A percentile compares a stretch with the other conserved stretches of the same genome.
Evolutionary conservation across 2,113 vertebrate genomes (phyloP).

Genomic region (Gopherus flavomarginatus): DNA sequence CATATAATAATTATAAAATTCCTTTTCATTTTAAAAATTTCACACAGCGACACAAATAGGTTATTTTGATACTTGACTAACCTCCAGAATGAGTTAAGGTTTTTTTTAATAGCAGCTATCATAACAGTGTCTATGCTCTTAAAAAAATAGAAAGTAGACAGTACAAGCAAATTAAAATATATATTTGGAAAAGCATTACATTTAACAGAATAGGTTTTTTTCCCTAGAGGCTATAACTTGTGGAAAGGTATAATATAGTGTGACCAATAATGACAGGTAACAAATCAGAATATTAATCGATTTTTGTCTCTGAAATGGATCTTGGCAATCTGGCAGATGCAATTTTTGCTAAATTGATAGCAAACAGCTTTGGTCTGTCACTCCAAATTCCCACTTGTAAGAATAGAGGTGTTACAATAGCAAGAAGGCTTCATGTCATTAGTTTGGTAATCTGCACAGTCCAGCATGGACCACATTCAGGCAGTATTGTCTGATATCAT

Average conservation of each 20-base stretch:
- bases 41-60: neutral
- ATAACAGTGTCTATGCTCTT: neutral
- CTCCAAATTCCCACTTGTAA: conserved; percentile 75
- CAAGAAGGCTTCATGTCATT: conserved; percentile 66
- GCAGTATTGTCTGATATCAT: conserved; percentile 61
- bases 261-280: conserved; percentile 72
- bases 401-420: conserved; percentile 60
- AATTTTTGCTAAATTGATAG: conserved; percentile 77
- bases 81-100: neutral
- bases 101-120: neutral
- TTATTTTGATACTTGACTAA: neutral
- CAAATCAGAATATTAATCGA: conserved; percentile 78
- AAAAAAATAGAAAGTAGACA: neutral
- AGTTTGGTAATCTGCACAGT: conserved; percentile 59
- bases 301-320: conserved; percentile 70
- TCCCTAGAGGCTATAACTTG: conserved; percentile 58
- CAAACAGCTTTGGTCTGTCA: conserved; percentile 77
- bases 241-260: conserved; percentile 58
- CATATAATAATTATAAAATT: neutral
- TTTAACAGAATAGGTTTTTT: neutral
- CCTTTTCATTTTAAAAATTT: neutral
- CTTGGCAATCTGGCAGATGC: conserved; percentile 72
- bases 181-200: conserved; percentile 40
- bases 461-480: conserved; percentile 54
- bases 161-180: conserved; percentile 39